Conservation (phyloP, 2,797 vertebrate species). For the Microchirus variegatus region DNA sequence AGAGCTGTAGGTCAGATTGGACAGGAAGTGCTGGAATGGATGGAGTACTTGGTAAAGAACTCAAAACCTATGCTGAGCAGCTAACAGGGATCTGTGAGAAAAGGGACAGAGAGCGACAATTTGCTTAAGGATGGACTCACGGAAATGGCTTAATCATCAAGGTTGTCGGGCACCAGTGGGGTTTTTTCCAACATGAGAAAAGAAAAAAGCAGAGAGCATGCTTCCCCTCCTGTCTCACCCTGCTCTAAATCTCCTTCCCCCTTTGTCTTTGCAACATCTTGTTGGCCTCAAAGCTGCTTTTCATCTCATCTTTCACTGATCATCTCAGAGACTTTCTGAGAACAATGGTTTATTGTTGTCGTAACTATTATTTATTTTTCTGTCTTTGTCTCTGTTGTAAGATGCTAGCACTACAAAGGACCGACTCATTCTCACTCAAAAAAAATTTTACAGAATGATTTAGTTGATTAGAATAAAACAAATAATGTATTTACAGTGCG, state of each 20-base stretch:
- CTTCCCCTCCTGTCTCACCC: conserved; percentile 11
- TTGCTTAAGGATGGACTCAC: conserved; percentile 3
- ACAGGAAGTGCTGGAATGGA: no score
- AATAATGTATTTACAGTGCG: no score
- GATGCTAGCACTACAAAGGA: no score
- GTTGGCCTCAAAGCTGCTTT: conserved; percentile 23
- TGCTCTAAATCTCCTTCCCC: conserved; percentile 26
- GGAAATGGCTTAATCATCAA: conserved; percentile 40
- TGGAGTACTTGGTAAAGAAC: no score
- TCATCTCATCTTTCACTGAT: conserved; percentile 43
- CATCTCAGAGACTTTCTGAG: conserved; percentile 23
- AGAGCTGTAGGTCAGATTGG: no score
- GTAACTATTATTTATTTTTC: no score
- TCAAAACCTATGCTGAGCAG: no score
- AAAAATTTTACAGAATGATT: no score
- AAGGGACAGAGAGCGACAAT: conserved; percentile 5
- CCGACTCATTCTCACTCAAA: no score
- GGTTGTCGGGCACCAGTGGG: conserved; percentile 43
- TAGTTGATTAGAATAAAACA: no score
- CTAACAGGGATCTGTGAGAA: neutral
- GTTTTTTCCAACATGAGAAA: conserved; percentile 31
- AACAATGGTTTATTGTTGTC: conserved; percentile 51
- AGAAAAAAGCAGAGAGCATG: conserved; percentile 23
- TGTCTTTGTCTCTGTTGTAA: no score
- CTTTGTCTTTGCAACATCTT: conserved; percentile 18